Conservation (phyloP, 2,888 invertebrate species). For the Prenolepis imparis region DNA sequence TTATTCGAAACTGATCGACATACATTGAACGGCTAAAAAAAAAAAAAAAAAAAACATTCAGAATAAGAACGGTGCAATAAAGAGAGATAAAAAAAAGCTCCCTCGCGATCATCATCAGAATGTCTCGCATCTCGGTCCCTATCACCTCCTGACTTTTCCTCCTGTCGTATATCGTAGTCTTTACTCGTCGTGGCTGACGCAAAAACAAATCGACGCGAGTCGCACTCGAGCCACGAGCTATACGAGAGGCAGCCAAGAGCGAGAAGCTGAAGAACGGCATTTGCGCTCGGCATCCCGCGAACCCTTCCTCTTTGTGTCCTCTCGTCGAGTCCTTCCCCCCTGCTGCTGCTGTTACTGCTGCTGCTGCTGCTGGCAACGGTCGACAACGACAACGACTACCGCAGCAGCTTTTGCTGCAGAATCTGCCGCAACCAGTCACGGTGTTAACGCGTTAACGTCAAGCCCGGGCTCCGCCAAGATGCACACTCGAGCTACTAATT, state of each 20-base stretch:
- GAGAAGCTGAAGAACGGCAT: slow-evolving; percentile 43
- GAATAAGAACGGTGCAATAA: background rate
- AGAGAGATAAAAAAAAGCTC: background rate
- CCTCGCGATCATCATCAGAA: slow-evolving; percentile 12
- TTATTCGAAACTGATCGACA: slow-evolving; percentile 1
- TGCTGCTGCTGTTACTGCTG: slow-evolving; percentile 16
- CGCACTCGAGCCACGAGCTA: slow-evolving; percentile 3
- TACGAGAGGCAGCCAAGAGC: slow-evolving; percentile 23
- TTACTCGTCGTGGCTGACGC: slow-evolving; percentile 9
- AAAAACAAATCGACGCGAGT: slow-evolving; percentile 40
- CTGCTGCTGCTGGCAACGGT: slow-evolving; percentile 38
- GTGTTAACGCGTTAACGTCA: slow-evolving; percentile 60
- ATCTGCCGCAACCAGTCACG: slow-evolving; percentile 38
- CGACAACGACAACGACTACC: slow-evolving; percentile 36
- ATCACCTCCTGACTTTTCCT: slow-evolving; percentile 10
- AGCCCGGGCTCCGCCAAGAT: slow-evolving; percentile 36
- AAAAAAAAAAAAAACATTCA: background rate
- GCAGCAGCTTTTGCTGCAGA: slow-evolving; percentile 47
- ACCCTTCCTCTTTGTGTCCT: slow-evolving; percentile 37
- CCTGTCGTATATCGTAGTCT: slow-evolving; percentile 9
- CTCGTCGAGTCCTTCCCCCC: slow-evolving; percentile 18
- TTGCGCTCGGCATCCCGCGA: slow-evolving; percentile 30
- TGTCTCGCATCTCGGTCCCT: background rate
- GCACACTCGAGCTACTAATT: slow-evolving; percentile 61
- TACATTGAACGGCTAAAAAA: background rate